Evolutionary conservation across 2,888 invertebrate species (phyloP), one percentile per base, ranked within the genome.

Genomic region (Itoplectis maculator): DNA sequence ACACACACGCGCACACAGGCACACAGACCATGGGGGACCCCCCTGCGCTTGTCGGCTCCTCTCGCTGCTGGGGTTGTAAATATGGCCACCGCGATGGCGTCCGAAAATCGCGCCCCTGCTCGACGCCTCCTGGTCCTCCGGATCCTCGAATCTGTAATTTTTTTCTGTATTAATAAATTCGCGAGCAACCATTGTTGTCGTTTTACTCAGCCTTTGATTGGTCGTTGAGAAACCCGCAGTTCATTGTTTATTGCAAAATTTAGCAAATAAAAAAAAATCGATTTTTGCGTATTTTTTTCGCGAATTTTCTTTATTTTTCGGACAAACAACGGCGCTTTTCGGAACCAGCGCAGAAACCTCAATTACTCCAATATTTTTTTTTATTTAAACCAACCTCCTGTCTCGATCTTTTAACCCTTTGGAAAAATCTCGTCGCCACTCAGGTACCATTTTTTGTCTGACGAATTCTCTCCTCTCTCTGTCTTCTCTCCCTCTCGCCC

Each of bases 31-130:
- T 87, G 86, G 86, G 84, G 85, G 86, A 86, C 86, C 85, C 85
- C 86, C 82, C 81, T 80, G 87, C 72, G 87, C 81, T 85, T 75
- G 84, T 84, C 86, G 85, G 89, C 88, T 87, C 79, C 83, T 75
- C 80, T 42, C 42, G 8, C 42, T 79, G 8, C 42, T 79, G 83
- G 87, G 89, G 89, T 89, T 87, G 89, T 89, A 92, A 92, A 91
- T 89, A 92, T 91, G 92, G 91, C 92, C 89, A 90, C 91, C 89
- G 89, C 88, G 91, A 92, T 92, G 92, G 92, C 92, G 91, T 87
- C 91, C 87, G 79, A 83, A 76, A 37, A 80, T 68, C 63, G 68
- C 61, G 47, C 70, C 51, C 37, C 45, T 45, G 29, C 29, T 47
- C 51, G 70, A 7, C n/a, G 11, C 13, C 23, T 76, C 47, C n/a